Base-by-base conservation (phyloP, 2,888 invertebrate genomes). In the Aleiodes alternator region DNA sequence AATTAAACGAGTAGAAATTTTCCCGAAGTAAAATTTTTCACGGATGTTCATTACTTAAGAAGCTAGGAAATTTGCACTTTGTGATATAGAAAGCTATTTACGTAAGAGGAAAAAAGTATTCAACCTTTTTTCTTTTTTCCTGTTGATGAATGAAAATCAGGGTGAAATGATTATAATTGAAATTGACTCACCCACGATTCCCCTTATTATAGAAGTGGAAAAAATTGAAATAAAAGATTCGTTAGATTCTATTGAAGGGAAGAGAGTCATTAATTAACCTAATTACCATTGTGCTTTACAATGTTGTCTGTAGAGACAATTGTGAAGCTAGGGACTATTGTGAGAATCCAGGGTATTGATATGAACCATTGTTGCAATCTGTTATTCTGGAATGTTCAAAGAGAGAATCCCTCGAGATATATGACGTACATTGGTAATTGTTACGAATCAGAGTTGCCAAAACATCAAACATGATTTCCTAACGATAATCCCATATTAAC, bases 201-300 rank as follows among this genome's bases (percentile, higher is more conserved):
- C 3, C 3, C 3, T 9, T 3, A 11, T 43, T 7, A 43, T 43
- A 43, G 9, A 43, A 43, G 7, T 43, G 43, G 3, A 43, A 43
- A 9, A 43, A 43, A 43, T 43, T 8, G 11, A 9, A 43, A 23
- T 23, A 23, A 43, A 9, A 3, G 11, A 0, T n/a, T 51, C 14
- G n/a, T 23, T 8, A 50, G 9, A 53, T 56, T 56, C 56, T 43
- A 73, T 70, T 77, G 11, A 69, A 59, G 23, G 23, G 48, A 64
- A 53, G 16, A 53, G 16, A 72, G 64, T 70, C 57, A 51, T 71
- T 59, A 75, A 78, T 77, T 76, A 77, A 64, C 76, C 71, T 78
- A 75, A 78, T 77, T 77, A 71, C 61, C 48, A 64, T 55, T 61
- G 64, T 66, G 56, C 64, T 70, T 43, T 56, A 59, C 38, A 61